These are phyloP conservation scores for Drosophila athabasca DNA, from an alignment of 1,140 invertebrate genomes.

Conservation along the genomic window DNA sequence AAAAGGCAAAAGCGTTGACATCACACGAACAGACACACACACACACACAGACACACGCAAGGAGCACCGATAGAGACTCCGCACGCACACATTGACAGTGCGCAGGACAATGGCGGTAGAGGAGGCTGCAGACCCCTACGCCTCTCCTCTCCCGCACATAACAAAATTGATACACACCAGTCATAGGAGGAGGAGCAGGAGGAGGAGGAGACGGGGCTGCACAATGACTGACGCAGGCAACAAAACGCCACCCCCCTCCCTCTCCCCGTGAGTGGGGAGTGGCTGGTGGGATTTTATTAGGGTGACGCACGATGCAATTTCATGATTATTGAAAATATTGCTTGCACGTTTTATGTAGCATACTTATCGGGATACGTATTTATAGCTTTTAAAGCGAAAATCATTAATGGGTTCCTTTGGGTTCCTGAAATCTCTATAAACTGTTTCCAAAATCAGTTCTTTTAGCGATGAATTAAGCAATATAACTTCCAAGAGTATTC, in stretches of 20 bases:
- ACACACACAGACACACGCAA: neutral
- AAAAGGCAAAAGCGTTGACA: conserved; percentile 69
- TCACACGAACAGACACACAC: conserved; percentile 16
- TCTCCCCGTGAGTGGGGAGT: too few species aligned
- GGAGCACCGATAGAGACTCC: neutral
- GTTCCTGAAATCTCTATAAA: too few species aligned
- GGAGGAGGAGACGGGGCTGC: neutral
- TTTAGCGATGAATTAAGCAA: too few species aligned
- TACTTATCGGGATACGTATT: too few species aligned
- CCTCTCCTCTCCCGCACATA: neutral
- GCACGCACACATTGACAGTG: conserved; percentile 22
- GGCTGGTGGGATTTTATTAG: neutral
- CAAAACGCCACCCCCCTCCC: neutral
- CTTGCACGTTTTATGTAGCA: too few species aligned
- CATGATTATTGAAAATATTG: too few species aligned
- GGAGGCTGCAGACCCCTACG: conserved; percentile 21
- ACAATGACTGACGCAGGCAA: conserved; percentile 42
- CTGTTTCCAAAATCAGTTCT: too few species aligned
- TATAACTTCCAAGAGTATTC: too few species aligned
- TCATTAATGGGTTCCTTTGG: too few species aligned
- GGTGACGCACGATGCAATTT: conserved; percentile 29
- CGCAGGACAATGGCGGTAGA: conserved; percentile 44
- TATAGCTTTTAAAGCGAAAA: too few species aligned
- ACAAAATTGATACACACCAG: conserved; percentile 58
- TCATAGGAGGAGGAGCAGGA: too few species aligned